Evolutionary conservation across 2,888 invertebrate genomes (phyloP), one percentile per base, ranked within the genome.

Genomic region (Eupithecia insigniata): DNA sequence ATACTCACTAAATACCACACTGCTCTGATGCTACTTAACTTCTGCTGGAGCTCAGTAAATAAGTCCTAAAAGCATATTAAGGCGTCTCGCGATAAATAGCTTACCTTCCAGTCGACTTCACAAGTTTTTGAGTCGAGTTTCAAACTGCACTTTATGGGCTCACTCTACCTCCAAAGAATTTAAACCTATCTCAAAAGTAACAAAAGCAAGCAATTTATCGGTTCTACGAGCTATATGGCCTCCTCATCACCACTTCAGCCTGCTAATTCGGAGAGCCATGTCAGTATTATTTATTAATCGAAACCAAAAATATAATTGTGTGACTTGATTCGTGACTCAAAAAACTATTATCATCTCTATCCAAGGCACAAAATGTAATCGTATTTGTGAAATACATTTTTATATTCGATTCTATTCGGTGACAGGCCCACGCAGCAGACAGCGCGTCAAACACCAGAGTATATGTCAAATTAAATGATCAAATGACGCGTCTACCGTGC

Each of bases 341-440:
- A 39, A 51, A 51, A 43, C 51, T 2, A 22, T 51, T 51, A 51
- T 51, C 22, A 51, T n/a, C 10, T 51, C 51, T 64, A 26, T 36
- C 22, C 36, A 26, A 36, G 18, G 14, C 64, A 64, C 14, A 64
- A 36, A 36, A 39, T 39, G 22, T 10, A 34, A 39, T 26, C 16
- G 36, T 64, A n/a, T 36, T 36, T 51, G 32, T 30, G 66, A 46
- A n/a, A 46, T 30, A 46, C 66, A 51, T 66, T 81, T 85, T 84
- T 84, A 82, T 82, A 77, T 80, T 74, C 69, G 79, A 67, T n/a
- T n/a, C 81, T 76, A 74, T 78, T 72, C 65, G 73, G 78, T 78
- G 81, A 78, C 75, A 77, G 65, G 78, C 86, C 86, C 85, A 86
- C 86, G 85, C 86, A 70, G 72, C 80, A 82, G 83, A 84, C 85